These are phyloP conservation scores for Chrysogorgia sp. DNA, from an alignment of 92 coral and sea anemone genomes.

Conservation along the genomic window DNA sequence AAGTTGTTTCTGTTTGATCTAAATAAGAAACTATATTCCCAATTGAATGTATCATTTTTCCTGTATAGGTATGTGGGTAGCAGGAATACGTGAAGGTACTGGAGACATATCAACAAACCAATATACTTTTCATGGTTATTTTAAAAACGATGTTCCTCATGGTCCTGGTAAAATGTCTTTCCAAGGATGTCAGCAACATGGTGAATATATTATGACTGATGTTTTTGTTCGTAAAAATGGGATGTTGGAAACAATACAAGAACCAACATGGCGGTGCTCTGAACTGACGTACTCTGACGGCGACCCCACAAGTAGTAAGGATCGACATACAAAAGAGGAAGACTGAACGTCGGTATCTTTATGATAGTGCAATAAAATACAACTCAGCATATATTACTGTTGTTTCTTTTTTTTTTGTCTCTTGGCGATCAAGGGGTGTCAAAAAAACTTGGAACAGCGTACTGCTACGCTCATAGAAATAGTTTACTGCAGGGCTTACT, in stretches of 20 bases:
- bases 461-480: too few relatives aligned
- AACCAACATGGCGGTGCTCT: background rate
- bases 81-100: slow-evolving; percentile 18
- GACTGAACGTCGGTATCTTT: background rate
- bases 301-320: too few relatives aligned
- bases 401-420: too few relatives aligned
- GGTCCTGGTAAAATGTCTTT: slow-evolving; percentile 41
- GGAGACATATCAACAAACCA: slow-evolving; percentile 17
- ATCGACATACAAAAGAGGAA: too few relatives aligned
- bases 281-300: background rate
- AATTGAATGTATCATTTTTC: background rate
- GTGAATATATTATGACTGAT: slow-evolving; percentile 39
- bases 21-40: too few relatives aligned
- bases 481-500: too few relatives aligned
- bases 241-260: slow-evolving; percentile 23
- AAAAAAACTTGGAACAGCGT: too few relatives aligned
- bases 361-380: too few relatives aligned
- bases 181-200: slow-evolving; percentile 18
- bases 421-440: too few relatives aligned
- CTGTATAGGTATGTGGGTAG: slow-evolving; percentile 21
- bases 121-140: slow-evolving; percentile 14
- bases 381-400: background rate
- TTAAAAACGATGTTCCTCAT: slow-evolving; percentile 13
- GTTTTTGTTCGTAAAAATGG: slow-evolving; percentile 30
- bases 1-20: too few relatives aligned